Evolutionary conservation across 2,113 vertebrate species (phyloP).

Genomic region (Gambusia holbrooki): DNA sequence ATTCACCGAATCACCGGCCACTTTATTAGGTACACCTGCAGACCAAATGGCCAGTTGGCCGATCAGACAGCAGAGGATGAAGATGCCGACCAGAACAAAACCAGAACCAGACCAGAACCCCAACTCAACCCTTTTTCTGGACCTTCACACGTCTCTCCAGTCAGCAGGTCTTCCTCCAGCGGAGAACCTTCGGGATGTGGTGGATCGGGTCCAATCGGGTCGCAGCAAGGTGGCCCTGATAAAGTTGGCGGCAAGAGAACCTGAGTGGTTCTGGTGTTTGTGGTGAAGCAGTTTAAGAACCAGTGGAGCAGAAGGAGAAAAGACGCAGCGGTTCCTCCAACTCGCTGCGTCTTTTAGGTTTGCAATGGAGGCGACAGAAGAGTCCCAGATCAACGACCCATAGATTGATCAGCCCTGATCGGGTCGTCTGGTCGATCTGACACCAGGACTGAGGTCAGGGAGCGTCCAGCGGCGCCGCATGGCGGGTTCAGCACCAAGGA

Average conservation of each 20-base stretch:
- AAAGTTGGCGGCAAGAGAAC: neutral
- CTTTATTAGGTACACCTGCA: too few species aligned
- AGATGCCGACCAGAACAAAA: too few species aligned
- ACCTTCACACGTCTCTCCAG: too few species aligned
- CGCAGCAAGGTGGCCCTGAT: neutral
- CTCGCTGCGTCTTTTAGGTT: constrained; percentile 78
- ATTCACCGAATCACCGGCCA: too few species aligned
- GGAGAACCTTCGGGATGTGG: too few species aligned
- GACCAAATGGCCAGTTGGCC: too few species aligned
- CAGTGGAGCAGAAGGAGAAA: constrained; percentile 48
- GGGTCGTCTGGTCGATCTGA: constrained; percentile 51
- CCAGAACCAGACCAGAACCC: too few species aligned
- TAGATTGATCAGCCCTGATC: constrained; percentile 69
- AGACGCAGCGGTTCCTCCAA: constrained; percentile 62
- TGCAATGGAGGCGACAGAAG: constrained; percentile 71
- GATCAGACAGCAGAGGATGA: too few species aligned
- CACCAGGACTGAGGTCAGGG: constrained; percentile 84
- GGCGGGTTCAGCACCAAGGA: constrained; percentile 64
- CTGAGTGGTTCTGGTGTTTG: too few species aligned
- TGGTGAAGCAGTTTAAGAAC: constrained; percentile 35
- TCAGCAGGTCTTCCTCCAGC: too few species aligned
- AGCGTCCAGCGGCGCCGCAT: constrained; percentile 83
- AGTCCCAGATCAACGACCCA: constrained; percentile 42
- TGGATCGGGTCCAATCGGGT: too few species aligned
- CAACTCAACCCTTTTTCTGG: too few species aligned